These are phyloP conservation scores for Bombyx huttoni DNA, from an alignment of 2,888 invertebrate genomes.

Conservation along the genomic window DNA sequence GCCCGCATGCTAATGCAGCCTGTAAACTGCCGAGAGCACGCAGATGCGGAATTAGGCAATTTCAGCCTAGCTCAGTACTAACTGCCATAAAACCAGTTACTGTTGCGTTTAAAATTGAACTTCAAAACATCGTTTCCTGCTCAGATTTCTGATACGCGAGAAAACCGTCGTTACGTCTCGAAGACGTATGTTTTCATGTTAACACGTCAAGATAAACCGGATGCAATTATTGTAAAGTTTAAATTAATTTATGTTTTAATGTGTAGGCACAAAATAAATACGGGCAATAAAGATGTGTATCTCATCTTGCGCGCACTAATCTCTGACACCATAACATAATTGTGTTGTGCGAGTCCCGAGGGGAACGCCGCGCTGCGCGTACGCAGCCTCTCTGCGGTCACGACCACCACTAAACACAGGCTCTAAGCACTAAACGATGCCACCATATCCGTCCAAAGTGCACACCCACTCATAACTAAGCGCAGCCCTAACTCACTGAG, in stretches of 20 bases:
- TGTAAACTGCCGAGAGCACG: slow-evolving; percentile 27
- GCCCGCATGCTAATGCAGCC: slow-evolving; percentile 49
- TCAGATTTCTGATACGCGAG: neutral
- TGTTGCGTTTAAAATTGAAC: neutral
- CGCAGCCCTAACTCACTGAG: slow-evolving; percentile 31
- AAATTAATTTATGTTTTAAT: slow-evolving; percentile 4
- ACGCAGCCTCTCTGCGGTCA: slow-evolving; percentile 44
- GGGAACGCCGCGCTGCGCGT: slow-evolving; percentile 40
- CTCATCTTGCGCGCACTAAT: slow-evolving; percentile 38
- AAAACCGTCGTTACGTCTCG: neutral
- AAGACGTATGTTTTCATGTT: neutral
- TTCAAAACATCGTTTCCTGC: neutral
- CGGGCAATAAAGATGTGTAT: slow-evolving; percentile 32
- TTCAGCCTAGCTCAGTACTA: slow-evolving; percentile 1
- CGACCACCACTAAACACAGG: slow-evolving; percentile 61
- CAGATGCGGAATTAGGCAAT: slow-evolving; percentile 18
- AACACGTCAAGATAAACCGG: neutral
- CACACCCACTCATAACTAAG: slow-evolving; percentile 40
- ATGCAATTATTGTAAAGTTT: slow-evolving; percentile 1
- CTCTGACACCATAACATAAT: slow-evolving; percentile 60
- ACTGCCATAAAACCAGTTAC: slow-evolving; percentile 1
- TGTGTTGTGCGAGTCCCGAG: slow-evolving; percentile 50
- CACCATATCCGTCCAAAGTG: slow-evolving; percentile 59
- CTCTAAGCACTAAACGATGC: slow-evolving; percentile 55
- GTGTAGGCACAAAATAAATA: slow-evolving; percentile 31